phyloP scores from a whole-genome alignment of 1,140 invertebrate genomes.

The Liolophura sinensis region DNA sequence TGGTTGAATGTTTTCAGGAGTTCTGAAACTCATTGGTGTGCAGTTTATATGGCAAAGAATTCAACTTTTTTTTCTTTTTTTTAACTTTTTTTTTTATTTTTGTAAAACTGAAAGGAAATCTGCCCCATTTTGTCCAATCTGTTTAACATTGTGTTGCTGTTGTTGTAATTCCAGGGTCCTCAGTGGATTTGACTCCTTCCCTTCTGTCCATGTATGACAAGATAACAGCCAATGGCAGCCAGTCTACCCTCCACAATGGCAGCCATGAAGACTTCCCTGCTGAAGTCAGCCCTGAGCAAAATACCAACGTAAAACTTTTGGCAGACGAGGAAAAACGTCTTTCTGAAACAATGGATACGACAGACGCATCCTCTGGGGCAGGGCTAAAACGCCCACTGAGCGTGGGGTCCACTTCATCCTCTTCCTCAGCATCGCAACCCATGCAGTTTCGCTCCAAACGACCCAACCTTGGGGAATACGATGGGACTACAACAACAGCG shows the following conservation, averaged over 20 bases:
- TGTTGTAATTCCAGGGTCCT: conserved; percentile 63
- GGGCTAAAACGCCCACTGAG: conserved; percentile 69
- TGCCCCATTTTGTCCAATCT: background rate
- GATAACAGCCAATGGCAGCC: conserved; percentile 18
- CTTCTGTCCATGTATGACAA: conserved; percentile 72
- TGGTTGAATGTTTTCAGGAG: too few relatives aligned
- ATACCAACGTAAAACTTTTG: background rate
- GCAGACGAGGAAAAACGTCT: too few relatives aligned
- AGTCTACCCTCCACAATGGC: too few relatives aligned
- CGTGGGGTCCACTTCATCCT: conserved; percentile 80
- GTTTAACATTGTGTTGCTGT: conserved; percentile 29
- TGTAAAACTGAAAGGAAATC: too few relatives aligned
- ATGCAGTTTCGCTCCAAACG: conserved; percentile 37
- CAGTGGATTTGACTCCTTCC: conserved; percentile 68
- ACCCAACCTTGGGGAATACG: conserved; percentile 28
- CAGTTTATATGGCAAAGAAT: too few relatives aligned
- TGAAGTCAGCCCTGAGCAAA: conserved; percentile 15
- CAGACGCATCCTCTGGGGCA: conserved; percentile 21
- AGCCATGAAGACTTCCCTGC: conserved; percentile 4
- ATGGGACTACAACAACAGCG: conserved; percentile 3
- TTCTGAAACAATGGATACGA: background rate
- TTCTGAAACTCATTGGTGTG: too few relatives aligned
- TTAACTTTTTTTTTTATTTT: too few relatives aligned
- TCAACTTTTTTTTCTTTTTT: too few relatives aligned
- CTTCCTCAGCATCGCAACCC: conserved; percentile 69